Evolutionary conservation across 1,140 invertebrate species (phyloP), one percentile per base, ranked within the genome.

Genomic region (Maniola jurtina): DNA sequence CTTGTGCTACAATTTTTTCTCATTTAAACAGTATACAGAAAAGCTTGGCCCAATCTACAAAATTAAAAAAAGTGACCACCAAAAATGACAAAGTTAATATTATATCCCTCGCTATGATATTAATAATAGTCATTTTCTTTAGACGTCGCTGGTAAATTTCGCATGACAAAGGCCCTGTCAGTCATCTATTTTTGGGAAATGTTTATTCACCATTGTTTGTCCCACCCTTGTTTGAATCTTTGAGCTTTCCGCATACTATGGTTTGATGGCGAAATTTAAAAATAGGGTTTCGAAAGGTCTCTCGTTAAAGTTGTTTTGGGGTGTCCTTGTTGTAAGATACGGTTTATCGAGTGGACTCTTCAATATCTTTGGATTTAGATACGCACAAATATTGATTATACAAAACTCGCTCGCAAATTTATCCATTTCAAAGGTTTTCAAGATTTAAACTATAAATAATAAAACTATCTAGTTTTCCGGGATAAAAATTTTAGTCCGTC

Each of bases 131-230:
- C 60, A 76, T 74, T 72, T 73, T 66, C 64, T 50, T 61, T 65
- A 73, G 71, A 73, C 72, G 73, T 72, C 61, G 75, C 61, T 67
- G 68, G 70, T 67, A 72, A 76, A 83, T 77, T 86, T 80, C 71
- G 72, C 79, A 79, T 84, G 68, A 86, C 81, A 84, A 86, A 83
- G 73, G 77, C 69, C 65, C 73, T 76, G 83, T 85, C 79, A 77
- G 70, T 86, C 83, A 81, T 73, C 74, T 74, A 76, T 76, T 79
- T 84, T 78, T 66, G 71, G 69, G 61, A 71, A 70, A 77, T 82
- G 77, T 83, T 79, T 83, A 68, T 72, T 73, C 63, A 33, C 75
- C 76, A 79, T 81, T 82, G 76, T 82, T 73, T 64, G 50, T 75
- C 68, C 66, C 73, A 73, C 73, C 74, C 76, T 75, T 72, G 71